Base-by-base conservation (phyloP, 2,888 invertebrate genomes). In the Plagodis dolabraria region DNA sequence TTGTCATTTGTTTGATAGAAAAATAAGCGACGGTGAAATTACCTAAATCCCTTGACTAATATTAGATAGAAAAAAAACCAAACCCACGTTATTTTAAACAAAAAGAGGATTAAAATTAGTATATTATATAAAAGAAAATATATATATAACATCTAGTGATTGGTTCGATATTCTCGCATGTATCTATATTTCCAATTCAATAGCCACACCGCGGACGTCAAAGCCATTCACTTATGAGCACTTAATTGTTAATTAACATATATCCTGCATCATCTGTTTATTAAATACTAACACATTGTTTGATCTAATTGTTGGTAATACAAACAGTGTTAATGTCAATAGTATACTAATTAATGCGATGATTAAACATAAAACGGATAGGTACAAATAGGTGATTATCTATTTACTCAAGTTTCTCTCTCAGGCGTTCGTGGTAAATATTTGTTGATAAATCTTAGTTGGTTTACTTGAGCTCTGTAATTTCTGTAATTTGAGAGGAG, bases 301-400 rank as follows among this genome's bases (percentile, higher is more conserved):
- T 86, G 81, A 85, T 83, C 86, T 80, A 84, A 86, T 86, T 86
- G 86, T 83, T 85, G 81, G 82, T 82, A 83, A 77, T 70, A 76
- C 84, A 88, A 89, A 87, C 85, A 87, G 68, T 78, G 76, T 76
- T 82, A 82, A 77, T 80, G 86, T 87, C 86, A 90, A 91, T 82
- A 90, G 74, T 72, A 75, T 75, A 83, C 86, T 91, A 90, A 92
- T 92, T 90, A 90, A 89, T 86, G 80, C 83, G 79, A 86, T 87
- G 83, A 86, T 87, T 85, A 83, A 80, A 86, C 87, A 84, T 79
- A 83, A 87, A 89, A 84, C 80, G 81, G 83, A 82, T 85, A 69
- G 51, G 65, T 63, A 86, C 78, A 83, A 75, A 77, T 85, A 85
- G 76, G 79, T 80, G 79, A 83, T 85, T 84, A 85, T 83, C 77